These are phyloP conservation scores for Microcebus murinus DNA, from an alignment of 2,113 vertebrate genomes.

Conservation along the genomic window DNA sequence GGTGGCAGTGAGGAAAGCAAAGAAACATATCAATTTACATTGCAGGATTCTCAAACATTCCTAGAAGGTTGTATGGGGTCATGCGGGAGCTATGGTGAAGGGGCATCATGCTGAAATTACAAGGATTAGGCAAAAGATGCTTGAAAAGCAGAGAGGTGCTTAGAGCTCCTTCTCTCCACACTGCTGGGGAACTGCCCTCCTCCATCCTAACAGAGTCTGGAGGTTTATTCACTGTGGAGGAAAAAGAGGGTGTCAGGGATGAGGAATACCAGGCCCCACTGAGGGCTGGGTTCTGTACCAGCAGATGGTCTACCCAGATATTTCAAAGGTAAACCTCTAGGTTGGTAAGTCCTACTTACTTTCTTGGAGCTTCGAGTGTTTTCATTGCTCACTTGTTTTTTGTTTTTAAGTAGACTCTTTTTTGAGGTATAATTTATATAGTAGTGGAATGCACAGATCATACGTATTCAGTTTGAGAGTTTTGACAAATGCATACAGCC, in stretches of 20 bases:
- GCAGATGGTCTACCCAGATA: background rate
- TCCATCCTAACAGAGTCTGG: background rate
- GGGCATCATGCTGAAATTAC: background rate
- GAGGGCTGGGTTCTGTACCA: background rate
- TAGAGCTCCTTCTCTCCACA: background rate
- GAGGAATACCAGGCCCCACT: background rate
- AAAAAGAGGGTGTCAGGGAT: background rate
- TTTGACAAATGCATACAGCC: background rate
- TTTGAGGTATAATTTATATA: background rate
- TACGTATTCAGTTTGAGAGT: background rate
- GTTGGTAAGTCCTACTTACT: background rate
- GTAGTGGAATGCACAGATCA: background rate
- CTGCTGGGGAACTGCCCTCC: background rate
- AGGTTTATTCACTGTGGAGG: background rate
- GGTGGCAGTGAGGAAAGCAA: background rate
- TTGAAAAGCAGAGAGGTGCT: background rate
- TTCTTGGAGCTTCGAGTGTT: background rate
- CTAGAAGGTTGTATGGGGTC: background rate
- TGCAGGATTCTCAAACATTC: background rate
- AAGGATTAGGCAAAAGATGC: background rate
- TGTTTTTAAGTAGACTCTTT: background rate
- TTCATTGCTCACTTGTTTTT: constrained; percentile 11
- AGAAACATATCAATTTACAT: background rate
- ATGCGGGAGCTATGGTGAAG: background rate
- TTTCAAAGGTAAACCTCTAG: background rate